Evolutionary conservation across 2,113 vertebrate genomes (phyloP).

Genomic region (Corythaixoides concolor): DNA sequence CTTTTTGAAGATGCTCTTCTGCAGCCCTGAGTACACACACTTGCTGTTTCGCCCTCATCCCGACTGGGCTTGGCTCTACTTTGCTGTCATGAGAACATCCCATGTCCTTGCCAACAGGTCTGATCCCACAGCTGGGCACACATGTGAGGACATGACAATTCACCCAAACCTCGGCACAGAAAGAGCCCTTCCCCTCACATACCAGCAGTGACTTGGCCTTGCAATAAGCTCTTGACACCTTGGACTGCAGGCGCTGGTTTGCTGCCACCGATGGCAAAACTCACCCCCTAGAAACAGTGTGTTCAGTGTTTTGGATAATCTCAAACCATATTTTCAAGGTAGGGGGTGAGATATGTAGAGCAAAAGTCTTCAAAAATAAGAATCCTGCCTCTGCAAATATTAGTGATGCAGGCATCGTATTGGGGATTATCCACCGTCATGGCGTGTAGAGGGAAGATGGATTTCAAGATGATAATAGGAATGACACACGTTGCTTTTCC

Average conservation of each 20-base stretch:
- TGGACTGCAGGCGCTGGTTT: neutral
- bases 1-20: neutral
- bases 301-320: neutral
- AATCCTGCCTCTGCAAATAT: neutral
- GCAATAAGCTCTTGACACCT: neutral
- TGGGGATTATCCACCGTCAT: constrained; percentile 32
- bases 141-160: fast-evolving
- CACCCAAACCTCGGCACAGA: neutral
- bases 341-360: neutral
- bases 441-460: constrained; percentile 29
- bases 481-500: constrained; percentile 40
- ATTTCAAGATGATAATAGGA: constrained; percentile 55
- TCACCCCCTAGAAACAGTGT: neutral
- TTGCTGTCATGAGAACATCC: neutral
- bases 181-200: neutral
- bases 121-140: neutral
- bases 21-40: neutral
- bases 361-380: neutral
- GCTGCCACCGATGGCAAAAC: neutral
- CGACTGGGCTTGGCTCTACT: neutral
- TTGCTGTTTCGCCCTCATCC: neutral
- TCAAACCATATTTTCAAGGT: neutral
- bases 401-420: neutral
- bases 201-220: fast-evolving
- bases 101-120: neutral